phyloP scores from a whole-genome alignment of 2,888 invertebrate species.

The Julus scandinavius region DNA sequence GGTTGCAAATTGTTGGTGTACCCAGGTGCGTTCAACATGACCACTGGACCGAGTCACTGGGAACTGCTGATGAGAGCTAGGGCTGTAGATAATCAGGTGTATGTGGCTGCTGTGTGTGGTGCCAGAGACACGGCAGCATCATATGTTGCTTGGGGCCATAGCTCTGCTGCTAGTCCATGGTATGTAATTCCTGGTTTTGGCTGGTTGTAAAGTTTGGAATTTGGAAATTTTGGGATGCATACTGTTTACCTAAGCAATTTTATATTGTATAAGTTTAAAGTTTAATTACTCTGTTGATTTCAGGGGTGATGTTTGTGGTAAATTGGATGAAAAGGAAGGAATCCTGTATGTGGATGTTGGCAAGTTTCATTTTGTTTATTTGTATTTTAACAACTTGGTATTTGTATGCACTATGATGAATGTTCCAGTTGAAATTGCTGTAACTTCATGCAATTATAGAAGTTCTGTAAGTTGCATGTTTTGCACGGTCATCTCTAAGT shows the following conservation, averaged over 20 bases:
- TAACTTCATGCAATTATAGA: too few species aligned
- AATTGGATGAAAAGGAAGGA: slow-evolving; percentile 77
- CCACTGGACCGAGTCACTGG: slow-evolving; percentile 95
- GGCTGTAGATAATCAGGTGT: slow-evolving; percentile 90
- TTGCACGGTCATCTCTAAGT: too few species aligned
- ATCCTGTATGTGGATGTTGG: slow-evolving; percentile 81
- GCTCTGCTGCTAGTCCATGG: slow-evolving; percentile 84
- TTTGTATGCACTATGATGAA: too few species aligned
- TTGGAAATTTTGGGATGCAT: neutral
- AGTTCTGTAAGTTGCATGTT: too few species aligned
- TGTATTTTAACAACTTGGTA: slow-evolving; percentile 33
- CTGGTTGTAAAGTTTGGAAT: neutral
- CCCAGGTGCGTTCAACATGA: slow-evolving; percentile 96
- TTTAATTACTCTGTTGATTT: slow-evolving; percentile 45
- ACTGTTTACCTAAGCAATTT: slow-evolving; percentile 63
- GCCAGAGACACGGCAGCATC: slow-evolving; percentile 77
- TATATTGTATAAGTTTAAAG: slow-evolving; percentile 68
- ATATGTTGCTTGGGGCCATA: slow-evolving; percentile 92
- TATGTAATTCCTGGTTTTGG: slow-evolving; percentile 26
- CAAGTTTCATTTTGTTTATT: slow-evolving; percentile 65
- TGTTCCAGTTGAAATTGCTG: too few species aligned
- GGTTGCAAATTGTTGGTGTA: slow-evolving; percentile 89
- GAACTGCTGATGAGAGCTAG: slow-evolving; percentile 82
- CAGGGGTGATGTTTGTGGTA: slow-evolving; percentile 76
- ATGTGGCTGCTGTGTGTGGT: slow-evolving; percentile 84